These are phyloP conservation scores for Notodonta dromedarius DNA, from an alignment of 2,888 invertebrate genomes.

Conservation along the genomic window DNA sequence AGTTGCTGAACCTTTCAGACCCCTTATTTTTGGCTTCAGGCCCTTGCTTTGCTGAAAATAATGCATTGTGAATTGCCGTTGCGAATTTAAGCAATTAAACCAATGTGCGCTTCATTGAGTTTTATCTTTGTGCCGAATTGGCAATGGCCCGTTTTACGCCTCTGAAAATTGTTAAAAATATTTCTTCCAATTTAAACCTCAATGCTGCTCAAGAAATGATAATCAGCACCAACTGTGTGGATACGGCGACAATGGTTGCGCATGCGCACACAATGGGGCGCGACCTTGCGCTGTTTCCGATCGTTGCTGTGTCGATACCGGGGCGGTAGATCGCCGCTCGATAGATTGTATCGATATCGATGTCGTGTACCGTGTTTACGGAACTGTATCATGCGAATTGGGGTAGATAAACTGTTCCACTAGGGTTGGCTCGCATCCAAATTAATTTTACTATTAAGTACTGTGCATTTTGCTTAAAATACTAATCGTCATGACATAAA, in stretches of 20 bases:
- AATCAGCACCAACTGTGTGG: constrained; percentile 43
- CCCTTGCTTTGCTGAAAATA: not conserved
- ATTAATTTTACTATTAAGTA: not conserved
- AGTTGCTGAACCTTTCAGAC: constrained; percentile 17
- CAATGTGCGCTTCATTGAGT: constrained; percentile 2
- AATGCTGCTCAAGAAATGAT: constrained; percentile 37
- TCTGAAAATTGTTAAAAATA: constrained; percentile 29
- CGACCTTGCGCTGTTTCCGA: constrained; percentile 66
- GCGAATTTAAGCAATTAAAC: constrained; percentile 4
- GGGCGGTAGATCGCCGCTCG: constrained; percentile 25
- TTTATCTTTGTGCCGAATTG: constrained; percentile 18
- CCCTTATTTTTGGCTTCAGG: not conserved
- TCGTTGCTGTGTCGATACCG: constrained; percentile 7
- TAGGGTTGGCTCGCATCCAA: not conserved
- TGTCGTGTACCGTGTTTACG: constrained; percentile 6
- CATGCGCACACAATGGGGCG: constrained; percentile 45
- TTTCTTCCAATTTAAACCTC: constrained; percentile 36
- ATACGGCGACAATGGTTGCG: constrained; percentile 50
- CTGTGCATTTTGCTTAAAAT: no score
- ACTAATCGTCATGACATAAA: no score
- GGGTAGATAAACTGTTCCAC: not conserved
- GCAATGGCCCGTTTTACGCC: constrained; percentile 30
- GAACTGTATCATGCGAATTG: constrained; percentile 8
- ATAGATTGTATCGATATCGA: constrained; percentile 29
- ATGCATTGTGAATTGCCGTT: constrained; percentile 2